phyloP scores from a whole-genome alignment of 2,113 vertebrate genomes.

The Clupea harengus region DNA sequence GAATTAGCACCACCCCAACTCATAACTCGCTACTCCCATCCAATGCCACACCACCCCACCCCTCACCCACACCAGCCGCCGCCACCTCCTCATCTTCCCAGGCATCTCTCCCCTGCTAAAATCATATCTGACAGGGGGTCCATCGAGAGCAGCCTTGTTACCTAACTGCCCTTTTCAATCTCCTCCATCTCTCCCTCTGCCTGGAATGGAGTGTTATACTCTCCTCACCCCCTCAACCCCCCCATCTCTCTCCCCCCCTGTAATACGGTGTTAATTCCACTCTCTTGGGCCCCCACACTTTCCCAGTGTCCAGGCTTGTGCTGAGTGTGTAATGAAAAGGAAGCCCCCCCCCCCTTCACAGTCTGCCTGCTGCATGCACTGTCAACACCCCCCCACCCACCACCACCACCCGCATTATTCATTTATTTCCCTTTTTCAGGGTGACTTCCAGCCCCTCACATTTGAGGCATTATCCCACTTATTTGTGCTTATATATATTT shows the following conservation, averaged over 20 bases:
- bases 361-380: too few species aligned
- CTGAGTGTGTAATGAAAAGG: neutral
- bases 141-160: neutral
- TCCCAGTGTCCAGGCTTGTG: neutral
- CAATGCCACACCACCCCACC: neutral
- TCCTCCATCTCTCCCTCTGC: neutral
- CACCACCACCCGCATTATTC: slow-evolving; percentile 3
- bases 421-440: neutral
- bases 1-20: neutral
- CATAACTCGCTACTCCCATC: neutral
- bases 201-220: neutral
- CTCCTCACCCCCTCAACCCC: neutral
- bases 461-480: slow-evolving; percentile 14
- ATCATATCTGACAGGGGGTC: slow-evolving; percentile 12
- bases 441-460: slow-evolving; percentile 6
- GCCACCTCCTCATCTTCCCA: neutral
- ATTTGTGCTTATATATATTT: slow-evolving; percentile 12
- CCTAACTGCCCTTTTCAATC: slow-evolving; percentile 20
- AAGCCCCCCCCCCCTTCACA: too few species aligned
- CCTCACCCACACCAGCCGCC: neutral
- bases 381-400: neutral
- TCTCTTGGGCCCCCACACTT: neutral
- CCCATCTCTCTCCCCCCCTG: neutral
- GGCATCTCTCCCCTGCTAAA: neutral
- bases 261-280: neutral